phyloP scores from a whole-genome alignment of 2,113 vertebrate genomes.

The Silurus meridionalis region DNA sequence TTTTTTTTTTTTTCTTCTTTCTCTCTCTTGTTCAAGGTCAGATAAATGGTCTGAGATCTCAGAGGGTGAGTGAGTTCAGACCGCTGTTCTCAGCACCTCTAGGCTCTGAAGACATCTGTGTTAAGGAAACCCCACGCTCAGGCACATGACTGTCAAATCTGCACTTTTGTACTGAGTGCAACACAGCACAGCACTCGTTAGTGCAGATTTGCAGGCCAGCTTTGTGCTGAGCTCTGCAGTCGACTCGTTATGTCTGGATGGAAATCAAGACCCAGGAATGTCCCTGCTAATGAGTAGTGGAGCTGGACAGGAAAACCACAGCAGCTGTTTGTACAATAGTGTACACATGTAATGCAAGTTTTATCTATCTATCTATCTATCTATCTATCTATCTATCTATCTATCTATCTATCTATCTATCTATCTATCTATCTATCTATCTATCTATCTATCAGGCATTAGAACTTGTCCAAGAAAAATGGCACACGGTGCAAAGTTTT shows the following conservation, averaged over 20 bases:
- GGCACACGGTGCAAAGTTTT: no score
- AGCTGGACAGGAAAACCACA: constrained; percentile 41
- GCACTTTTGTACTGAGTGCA: constrained; percentile 59
- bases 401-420: no score
- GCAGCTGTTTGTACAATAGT: not conserved
- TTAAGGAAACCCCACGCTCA: constrained; percentile 22
- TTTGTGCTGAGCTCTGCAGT: constrained; percentile 51
- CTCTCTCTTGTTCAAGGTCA: constrained; percentile 27
- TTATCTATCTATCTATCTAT: no score
- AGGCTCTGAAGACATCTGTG: not conserved
- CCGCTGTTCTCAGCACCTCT: constrained; percentile 10
- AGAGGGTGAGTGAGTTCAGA: not conserved
- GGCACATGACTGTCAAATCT: constrained; percentile 34
- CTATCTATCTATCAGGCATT: no score
- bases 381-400: no score
- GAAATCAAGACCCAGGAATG: constrained; percentile 1
- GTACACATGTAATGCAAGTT: no score
- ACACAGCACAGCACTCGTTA: constrained; percentile 63
- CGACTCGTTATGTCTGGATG: constrained; percentile 55
- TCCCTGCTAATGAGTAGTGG: not conserved
- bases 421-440: no score
- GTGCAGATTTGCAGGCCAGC: constrained; percentile 61
- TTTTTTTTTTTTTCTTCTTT: constrained; percentile 12
- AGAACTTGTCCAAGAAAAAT: no score
- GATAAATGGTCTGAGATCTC: not conserved